Percentiles rank a stretch among this genome's conserved stretches.
These are phyloP conservation scores for Sciaenops ocellatus DNA, from an alignment of 2,797 vertebrate species.

Conservation along the genomic window DNA sequence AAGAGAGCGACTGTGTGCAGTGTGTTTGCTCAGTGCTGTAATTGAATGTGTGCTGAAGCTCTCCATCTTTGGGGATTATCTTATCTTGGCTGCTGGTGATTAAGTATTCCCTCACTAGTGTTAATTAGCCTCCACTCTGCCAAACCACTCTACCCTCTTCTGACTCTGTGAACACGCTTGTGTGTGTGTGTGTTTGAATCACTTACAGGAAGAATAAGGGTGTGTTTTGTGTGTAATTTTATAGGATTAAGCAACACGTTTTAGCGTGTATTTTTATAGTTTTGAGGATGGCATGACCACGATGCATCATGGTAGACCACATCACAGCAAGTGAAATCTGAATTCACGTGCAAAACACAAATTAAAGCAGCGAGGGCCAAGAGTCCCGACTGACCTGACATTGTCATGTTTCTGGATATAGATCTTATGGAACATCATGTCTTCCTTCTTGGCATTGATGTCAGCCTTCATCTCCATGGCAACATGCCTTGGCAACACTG, in stretches of 20 bases:
- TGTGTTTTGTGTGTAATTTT: constrained; percentile 9
- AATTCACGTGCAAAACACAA: constrained; percentile 7
- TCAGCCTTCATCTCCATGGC: constrained; percentile 99
- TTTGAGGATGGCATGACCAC: background rate
- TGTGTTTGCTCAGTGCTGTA: constrained; percentile 77
- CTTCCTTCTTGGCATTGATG: constrained; percentile 98
- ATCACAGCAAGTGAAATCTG: background rate
- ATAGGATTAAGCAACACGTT: background rate
- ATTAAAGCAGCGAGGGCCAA: background rate
- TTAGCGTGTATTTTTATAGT: background rate
- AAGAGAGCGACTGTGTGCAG: constrained; percentile 27
- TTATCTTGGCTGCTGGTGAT: constrained; percentile 83
- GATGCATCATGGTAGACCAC: background rate
- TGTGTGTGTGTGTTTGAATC: constrained; percentile 2
- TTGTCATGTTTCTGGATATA: constrained; percentile 99
- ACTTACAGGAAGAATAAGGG: constrained; percentile 8
- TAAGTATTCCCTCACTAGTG: constrained; percentile 85
- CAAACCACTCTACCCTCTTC: constrained; percentile 74
- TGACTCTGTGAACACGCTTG: constrained; percentile 41
- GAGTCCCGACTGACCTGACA: constrained; percentile 87
- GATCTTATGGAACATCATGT: constrained; percentile 99
- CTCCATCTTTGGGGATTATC: constrained; percentile 84
- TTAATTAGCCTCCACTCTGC: constrained; percentile 84
- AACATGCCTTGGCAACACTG: constrained; percentile 96
- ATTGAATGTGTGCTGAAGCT: constrained; percentile 83